A percentile compares a stretch with the other conserved stretches of the same genome.
Evolutionary conservation across 2,113 vertebrate species (phyloP).

Genomic region (Ornithorhynchus anatinus): DNA sequence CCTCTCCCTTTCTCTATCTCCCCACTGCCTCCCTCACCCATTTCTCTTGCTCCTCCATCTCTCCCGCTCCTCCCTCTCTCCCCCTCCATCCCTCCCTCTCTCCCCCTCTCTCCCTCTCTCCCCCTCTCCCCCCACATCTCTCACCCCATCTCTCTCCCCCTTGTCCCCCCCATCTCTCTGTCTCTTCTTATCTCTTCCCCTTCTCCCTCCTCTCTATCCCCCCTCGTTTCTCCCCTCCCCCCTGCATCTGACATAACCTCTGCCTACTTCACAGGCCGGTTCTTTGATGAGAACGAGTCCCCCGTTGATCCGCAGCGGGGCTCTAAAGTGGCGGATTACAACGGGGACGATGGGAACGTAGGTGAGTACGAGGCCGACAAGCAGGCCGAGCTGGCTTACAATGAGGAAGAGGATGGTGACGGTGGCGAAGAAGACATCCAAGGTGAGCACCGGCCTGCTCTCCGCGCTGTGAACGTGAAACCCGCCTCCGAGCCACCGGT

Average conservation of each 20-base stretch:
- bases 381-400: conserved; percentile 99
- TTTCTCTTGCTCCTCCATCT: too few species aligned
- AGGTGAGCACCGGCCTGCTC: conserved; percentile 92
- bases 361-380: conserved; percentile 99
- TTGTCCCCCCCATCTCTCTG: too few species aligned
- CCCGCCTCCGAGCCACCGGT: conserved; percentile 67
- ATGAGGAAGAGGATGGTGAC: conserved; percentile 99
- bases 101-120: too few species aligned
- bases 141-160: too few species aligned
- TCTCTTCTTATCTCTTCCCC: too few species aligned
- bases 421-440: conserved; percentile 99
- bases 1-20: too few species aligned
- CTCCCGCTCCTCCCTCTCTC: too few species aligned
- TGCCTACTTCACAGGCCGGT: conserved; percentile 98
- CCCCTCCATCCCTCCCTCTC: too few species aligned
- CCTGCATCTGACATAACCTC: conserved; percentile 87
- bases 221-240: conserved; percentile 70
- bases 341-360: conserved; percentile 99
- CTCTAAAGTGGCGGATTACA: conserved; percentile 99
- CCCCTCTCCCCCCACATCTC: too few species aligned
- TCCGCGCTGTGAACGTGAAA: conserved; percentile 75
- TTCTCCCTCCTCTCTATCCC: too few species aligned
- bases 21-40: too few species aligned
- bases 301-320: conserved; percentile 98
- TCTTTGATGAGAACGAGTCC: conserved; percentile 99